Evolutionary conservation across 2,797 vertebrate species (phyloP).

Genomic region (Siniperca scherzeri): DNA sequence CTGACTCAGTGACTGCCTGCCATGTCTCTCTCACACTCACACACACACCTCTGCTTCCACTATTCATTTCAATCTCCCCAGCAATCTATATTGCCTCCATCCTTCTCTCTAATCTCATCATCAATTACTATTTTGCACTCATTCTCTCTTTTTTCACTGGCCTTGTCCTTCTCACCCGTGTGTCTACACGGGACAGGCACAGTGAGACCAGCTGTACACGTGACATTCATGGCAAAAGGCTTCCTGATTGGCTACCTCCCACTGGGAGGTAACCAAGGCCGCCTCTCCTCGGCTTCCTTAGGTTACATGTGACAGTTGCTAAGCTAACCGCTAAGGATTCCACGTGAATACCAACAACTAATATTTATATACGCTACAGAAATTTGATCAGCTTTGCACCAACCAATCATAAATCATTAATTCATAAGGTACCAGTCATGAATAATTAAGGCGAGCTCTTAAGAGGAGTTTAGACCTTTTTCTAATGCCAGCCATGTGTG

Average conservation of each 20-base stretch:
- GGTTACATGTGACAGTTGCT: conserved; percentile 24
- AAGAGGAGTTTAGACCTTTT: conserved; percentile 13
- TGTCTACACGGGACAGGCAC: conserved; percentile 18
- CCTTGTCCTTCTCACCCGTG: conserved; percentile 56
- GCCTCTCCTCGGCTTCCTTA: neutral
- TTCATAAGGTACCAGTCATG: conserved; percentile 37
- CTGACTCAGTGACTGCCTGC: neutral
- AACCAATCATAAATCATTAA: conserved; percentile 43
- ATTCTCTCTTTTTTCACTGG: conserved; percentile 53
- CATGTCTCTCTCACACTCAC: neutral
- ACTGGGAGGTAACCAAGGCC: conserved; percentile 19
- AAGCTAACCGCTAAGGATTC: conserved; percentile 5
- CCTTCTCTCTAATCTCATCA: conserved; percentile 63
- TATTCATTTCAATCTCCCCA: conserved; percentile 53
- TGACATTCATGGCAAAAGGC: conserved; percentile 40
- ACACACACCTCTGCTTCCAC: conserved; percentile 18
- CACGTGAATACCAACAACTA: conserved; percentile 14
- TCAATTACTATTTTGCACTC: conserved; percentile 68
- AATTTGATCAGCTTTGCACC: conserved; percentile 40
- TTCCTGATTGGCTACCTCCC: conserved; percentile 13
- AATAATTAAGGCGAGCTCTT: conserved; percentile 39
- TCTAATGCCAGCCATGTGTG: neutral
- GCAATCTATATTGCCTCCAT: conserved; percentile 45
- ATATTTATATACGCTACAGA: conserved; percentile 32
- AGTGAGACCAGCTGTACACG: conserved; percentile 23